Conservation (phyloP, 2,113 vertebrate genomes). For the Coracopsis vasa region DNA sequence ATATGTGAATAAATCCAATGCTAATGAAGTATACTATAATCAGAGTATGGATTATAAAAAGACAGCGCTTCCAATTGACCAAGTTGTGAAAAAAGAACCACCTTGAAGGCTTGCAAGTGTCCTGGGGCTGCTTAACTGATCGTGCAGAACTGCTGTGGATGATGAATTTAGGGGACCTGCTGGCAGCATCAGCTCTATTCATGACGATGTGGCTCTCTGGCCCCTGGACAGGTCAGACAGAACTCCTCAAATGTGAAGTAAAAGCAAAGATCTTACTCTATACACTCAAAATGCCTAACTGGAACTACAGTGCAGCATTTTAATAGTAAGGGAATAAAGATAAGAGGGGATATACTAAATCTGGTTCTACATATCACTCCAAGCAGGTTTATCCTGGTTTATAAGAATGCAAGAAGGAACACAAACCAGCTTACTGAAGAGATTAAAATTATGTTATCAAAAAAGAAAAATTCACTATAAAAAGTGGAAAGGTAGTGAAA, state of each 20-base stretch:
- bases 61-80: not conserved
- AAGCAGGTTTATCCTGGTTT: not conserved
- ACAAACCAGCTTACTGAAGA: not conserved
- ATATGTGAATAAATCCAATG: conserved; percentile 22
- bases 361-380: not conserved
- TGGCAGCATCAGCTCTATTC: not conserved
- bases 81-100: conserved; percentile 4
- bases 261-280: not conserved
- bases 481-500: not conserved
- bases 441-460: not conserved
- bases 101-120: not conserved
- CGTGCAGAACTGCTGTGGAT: not conserved
- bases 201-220: not conserved
- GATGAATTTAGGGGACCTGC: not conserved
- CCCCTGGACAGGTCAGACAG: not conserved
- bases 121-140: not conserved
- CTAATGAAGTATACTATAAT: conserved; percentile 36
- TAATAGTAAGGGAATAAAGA: not conserved
- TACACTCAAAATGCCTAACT: not conserved
- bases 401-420: conserved; percentile 2
- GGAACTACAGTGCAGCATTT: not conserved
- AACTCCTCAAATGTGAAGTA: not conserved
- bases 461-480: not conserved
- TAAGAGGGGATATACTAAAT: not conserved
- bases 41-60: conserved; percentile 40